These are phyloP conservation scores for Myiopsitta monachus DNA, from an alignment of 2,113 vertebrate genomes.

Conservation along the genomic window DNA sequence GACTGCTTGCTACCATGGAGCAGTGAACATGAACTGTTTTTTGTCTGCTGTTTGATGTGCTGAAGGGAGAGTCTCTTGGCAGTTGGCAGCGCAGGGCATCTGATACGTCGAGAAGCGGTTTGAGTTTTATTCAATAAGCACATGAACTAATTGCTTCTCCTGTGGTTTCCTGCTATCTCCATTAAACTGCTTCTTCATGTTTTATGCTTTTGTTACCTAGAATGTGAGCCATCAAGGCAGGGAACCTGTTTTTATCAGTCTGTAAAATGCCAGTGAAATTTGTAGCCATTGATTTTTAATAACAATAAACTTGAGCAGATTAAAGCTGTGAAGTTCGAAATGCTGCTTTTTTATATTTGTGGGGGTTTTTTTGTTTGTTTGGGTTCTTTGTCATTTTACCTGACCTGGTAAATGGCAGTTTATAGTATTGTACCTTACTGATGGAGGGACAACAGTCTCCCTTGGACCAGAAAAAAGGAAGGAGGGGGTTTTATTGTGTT, in stretches of 20 bases:
- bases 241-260: background rate
- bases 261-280: background rate
- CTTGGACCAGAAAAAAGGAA: background rate
- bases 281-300: background rate
- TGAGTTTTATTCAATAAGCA: background rate
- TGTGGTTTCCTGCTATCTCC: background rate
- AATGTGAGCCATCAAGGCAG: background rate
- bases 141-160: background rate
- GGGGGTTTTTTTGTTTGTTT: background rate
- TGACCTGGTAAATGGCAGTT: background rate
- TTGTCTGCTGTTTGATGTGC: background rate
- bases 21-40: accelerated
- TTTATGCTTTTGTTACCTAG: too few relatives aligned
- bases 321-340: background rate
- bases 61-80: background rate
- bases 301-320: background rate
- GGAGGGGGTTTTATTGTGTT: background rate
- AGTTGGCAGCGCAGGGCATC: background rate
- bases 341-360: background rate
- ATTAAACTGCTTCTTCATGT: background rate
- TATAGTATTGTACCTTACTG: background rate
- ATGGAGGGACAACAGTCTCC: background rate
- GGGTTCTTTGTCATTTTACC: background rate
- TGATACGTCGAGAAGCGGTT: too few relatives aligned
- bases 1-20: background rate